Evolutionary conservation across 2,113 vertebrate species (phyloP), one percentile per base, ranked within the genome.

Genomic region (Mobula birostris): DNA sequence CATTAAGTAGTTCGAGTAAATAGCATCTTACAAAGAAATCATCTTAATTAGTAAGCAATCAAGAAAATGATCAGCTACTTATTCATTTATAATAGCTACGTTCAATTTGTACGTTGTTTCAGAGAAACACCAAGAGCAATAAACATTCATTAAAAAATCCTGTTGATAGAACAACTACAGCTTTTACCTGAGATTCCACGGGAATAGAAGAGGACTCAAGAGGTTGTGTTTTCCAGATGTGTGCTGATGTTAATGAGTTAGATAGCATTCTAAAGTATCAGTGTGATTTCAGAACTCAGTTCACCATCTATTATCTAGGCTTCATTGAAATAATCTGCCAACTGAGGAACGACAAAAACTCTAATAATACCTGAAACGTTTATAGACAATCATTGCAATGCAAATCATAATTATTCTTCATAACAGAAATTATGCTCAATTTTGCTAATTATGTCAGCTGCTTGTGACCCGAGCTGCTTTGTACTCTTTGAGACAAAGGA

Each of bases 51-150:
- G 70, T 48, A 76, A 93, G 32, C 66, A 76, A 93, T 93, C 68
- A 93, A 93, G 70, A 93, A 74, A 93, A 93, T 76, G 70, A 93
- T 93, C 91, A 93, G 91, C 40, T 70, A 29, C 27, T 76, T 72
- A 93, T 93, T 70, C n/a, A 93, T 93, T 93, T 93, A 74, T 93
- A 93, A 93, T 93, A 40, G 68, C 40, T 29, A 76, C 68, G 74
- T 74, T 56, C 68, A 93, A 93, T 76, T 93, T 93, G 68, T 93
- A 76, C 7, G 70, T 93, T 93, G 91, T 93, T 93, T 56, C 72
- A 56, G 91, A 74, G 91, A 29, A 74, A 56, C 70, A 93, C 56
- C 70, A 92, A 72, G 90, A 72, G 68, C 17, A 36, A 70, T 66
- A 92, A 40, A 92, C 90, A 92, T 92, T 72, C 90, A 93, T 93